Evolutionary conservation across 2,797 vertebrate genomes (phyloP), one percentile per base, ranked within the genome.

Genomic region (Garrulus glandarius): DNA sequence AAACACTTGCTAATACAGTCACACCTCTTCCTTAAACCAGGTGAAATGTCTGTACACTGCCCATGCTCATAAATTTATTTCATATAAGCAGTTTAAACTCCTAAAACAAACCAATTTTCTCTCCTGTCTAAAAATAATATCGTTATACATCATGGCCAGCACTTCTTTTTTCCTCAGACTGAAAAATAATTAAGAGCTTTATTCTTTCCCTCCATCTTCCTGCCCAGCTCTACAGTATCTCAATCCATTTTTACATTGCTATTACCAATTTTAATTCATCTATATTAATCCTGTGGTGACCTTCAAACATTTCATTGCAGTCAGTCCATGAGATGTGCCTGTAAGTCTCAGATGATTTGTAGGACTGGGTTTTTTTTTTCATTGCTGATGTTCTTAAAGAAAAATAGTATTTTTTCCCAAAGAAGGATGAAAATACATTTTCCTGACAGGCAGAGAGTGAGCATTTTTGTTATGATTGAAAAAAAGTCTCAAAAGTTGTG

Each of bases 181-280:
- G 65, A 78, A 91, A 96, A 86, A 91, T 87, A 81, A 89, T 85
- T 84, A 78, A 74, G 88, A 83, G 10, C 36, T 75, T 83, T 34
- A 47, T 89, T 39, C 23, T 91, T 89, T 92, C 10, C 46, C 39
- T 87, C n/a, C 1, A 0, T 56, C 32, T 87, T 36, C 17, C 34
- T 78, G 17, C 41, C 24, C 69, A 77, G 49, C 19, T 80, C 29
- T 52, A 15, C 7, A 1, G 9, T 65, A 89, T 79, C 47, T 92
- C 53, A 60, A 89, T 83, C 49, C 37, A 68, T 71, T 91, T 95
- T 85, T 53, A 69, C 23, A 47, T 77, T 75, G 37, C 53, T 87
- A 55, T 95, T 93, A 49, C 39, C 47, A 65, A 46, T 91, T 93
- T 92, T 92, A 93, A 95, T 94, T 71, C 46, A 93, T 84, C 41